Base-by-base conservation (phyloP, 2,113 vertebrate genomes). In the Apteryx mantelli region DNA sequence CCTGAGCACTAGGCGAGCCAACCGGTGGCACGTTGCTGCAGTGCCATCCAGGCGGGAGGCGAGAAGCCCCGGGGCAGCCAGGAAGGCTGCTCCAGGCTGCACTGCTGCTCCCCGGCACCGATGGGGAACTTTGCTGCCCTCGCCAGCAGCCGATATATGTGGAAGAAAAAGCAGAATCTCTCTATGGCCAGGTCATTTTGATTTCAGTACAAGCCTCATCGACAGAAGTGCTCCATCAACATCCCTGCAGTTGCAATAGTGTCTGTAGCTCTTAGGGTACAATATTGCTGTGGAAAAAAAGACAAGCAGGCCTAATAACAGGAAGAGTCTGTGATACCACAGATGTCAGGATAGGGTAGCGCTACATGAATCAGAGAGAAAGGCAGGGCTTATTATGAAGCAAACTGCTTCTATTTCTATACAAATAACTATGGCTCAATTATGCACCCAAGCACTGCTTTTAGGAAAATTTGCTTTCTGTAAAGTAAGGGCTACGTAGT, bases 341-440 rank as follows among this genome's bases (percentile, higher is more conserved):
- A 95, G 80, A 89, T 89, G 91, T 77, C 87, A 87, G 46, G 84
- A 64, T 28, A 82, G 61, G 55, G 84, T 44, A 91, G 48, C 0
- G 0, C 86, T 61, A 88, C 44, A 42, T 89, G 89, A 95, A 89
- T 91, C 70, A 46, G 77, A 89, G 46, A 40, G 64, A 79, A 73
- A 82, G 58, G 93, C 82, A 40, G 55, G 28, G 75, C 64, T 86
- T 91, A 96, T 95, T 95, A 88, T 64, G 91, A 93, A 95, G 94
- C 75, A 86, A 95, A 78, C 63, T 92, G 44, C 64, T 95, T 89
- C 96, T 95, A 92, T 96, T 95, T 95, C 91, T 95, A 80, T 32
- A 91, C 64, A 95, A 88, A 85, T 77, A 96, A 85, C 71, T 85
- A 70, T 70, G 66, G 84, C 63, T 95, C 84, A 82, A 32, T 95